Evolutionary conservation across 2,797 vertebrate genomes (phyloP).

Genomic region (Coilia nasus): DNA sequence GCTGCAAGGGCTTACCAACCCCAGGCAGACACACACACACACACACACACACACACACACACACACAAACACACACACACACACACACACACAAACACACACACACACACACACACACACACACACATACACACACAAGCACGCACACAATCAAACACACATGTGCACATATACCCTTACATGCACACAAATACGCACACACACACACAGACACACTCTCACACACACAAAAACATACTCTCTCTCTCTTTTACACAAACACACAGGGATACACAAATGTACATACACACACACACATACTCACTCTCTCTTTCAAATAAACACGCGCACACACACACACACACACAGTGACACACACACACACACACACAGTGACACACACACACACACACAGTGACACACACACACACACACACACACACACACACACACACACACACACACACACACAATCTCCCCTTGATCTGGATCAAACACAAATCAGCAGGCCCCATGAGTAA

Average conservation of each 20-base stretch:
- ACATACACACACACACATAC: no score
- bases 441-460: neutral
- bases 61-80: neutral
- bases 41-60: conserved; percentile 4
- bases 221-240: no score
- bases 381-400: conserved; percentile 16
- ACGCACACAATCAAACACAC: neutral
- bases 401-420: neutral
- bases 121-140: conserved; percentile 1
- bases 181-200: no score
- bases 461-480: conserved; percentile 12
- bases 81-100: conserved; percentile 17
- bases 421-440: conserved; percentile 6
- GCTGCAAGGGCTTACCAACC: neutral
- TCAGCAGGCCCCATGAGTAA: conserved; percentile 7
- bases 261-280: no score
- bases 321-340: neutral
- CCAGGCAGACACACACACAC: neutral
- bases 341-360: conserved; percentile 8
- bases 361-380: neutral
- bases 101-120: neutral
- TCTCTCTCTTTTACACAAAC: no score
- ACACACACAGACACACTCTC: no score
- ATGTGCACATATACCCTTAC: no score
- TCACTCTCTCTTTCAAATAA: no score